A percentile compares a stretch with the other conserved stretches of the same genome.
These are phyloP conservation scores for Zingel zingel DNA, from an alignment of 2,113 vertebrate genomes.

Conservation along the genomic window DNA sequence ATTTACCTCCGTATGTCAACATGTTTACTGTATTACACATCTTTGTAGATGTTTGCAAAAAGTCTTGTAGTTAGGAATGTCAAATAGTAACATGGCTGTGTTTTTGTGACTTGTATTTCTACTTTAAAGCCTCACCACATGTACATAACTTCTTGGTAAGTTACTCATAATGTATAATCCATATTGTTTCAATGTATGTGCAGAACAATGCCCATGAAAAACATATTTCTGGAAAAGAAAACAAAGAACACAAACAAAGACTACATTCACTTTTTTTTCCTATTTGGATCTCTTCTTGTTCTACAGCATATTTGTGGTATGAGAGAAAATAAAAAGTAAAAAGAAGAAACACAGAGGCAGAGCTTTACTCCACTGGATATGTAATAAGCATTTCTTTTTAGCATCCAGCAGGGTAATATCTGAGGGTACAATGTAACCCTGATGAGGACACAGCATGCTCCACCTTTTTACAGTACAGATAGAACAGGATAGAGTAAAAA, in stretches of 20 bases:
- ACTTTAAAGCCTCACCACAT: conserved; percentile 3
- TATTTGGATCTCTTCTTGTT: conserved; percentile 1
- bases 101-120: not conserved
- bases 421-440: conserved; percentile 16
- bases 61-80: not conserved
- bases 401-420: conserved; percentile 23
- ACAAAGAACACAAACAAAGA: conserved; percentile 5
- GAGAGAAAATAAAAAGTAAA: conserved; percentile 14
- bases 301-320: conserved; percentile 23
- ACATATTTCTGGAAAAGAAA: conserved; percentile 28
- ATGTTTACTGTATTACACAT: not conserved
- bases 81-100: not conserved
- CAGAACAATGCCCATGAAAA: conserved; percentile 37
- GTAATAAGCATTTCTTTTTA: conserved; percentile 28
- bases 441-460: conserved; percentile 25
- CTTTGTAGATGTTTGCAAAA: not conserved
- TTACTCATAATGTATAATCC: not conserved
- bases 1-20: conserved; percentile 12
- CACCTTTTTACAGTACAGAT: conserved; percentile 14
- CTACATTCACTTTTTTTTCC: not conserved
- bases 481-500: not conserved
- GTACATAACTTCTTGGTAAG: conserved; percentile 20
- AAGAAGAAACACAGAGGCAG: not conserved
- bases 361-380: conserved; percentile 10
- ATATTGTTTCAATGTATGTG: conserved; percentile 40